Percentiles rank a stretch among this genome's conserved stretches.
These are phyloP conservation scores for Delichon dasypus DNA, from an alignment of 2,797 vertebrate species.

Conservation along the genomic window DNA sequence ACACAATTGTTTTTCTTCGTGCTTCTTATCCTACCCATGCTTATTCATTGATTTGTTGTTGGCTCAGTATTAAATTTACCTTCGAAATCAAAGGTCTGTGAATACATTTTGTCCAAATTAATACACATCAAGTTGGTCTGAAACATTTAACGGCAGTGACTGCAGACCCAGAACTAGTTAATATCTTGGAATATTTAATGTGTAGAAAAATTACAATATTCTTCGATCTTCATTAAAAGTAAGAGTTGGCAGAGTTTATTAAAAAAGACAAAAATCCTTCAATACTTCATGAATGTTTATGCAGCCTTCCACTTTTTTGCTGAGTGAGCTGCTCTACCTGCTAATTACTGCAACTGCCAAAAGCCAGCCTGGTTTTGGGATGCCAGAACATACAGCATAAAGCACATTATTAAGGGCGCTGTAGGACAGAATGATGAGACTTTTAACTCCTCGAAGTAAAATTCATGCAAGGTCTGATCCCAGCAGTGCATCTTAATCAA, in stretches of 20 bases:
- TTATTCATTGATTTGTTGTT: neutral
- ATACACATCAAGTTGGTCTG: neutral
- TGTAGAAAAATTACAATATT: neutral
- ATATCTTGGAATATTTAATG: neutral
- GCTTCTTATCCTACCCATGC: neutral
- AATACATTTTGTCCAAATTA: neutral
- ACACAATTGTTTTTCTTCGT: neutral
- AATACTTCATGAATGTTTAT: constrained; percentile 6
- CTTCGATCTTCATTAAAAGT: neutral
- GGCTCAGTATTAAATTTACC: neutral
- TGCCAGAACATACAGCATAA: neutral
- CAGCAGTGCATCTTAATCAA: neutral
- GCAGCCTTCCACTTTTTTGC: constrained; percentile 8
- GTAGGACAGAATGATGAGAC: neutral
- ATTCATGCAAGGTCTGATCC: neutral
- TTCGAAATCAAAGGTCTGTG: constrained; percentile 4
- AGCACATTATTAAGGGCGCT: neutral
- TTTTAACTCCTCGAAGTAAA: constrained; percentile 2
- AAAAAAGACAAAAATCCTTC: neutral
- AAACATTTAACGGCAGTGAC: neutral
- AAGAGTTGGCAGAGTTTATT: neutral
- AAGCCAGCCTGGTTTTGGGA: neutral
- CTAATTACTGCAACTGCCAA: constrained; percentile 31
- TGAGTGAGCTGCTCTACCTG: constrained; percentile 2
- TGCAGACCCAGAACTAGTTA: neutral